phyloP scores from a whole-genome alignment of 2,113 vertebrate species.

The Erythrocercus mccallii region DNA sequence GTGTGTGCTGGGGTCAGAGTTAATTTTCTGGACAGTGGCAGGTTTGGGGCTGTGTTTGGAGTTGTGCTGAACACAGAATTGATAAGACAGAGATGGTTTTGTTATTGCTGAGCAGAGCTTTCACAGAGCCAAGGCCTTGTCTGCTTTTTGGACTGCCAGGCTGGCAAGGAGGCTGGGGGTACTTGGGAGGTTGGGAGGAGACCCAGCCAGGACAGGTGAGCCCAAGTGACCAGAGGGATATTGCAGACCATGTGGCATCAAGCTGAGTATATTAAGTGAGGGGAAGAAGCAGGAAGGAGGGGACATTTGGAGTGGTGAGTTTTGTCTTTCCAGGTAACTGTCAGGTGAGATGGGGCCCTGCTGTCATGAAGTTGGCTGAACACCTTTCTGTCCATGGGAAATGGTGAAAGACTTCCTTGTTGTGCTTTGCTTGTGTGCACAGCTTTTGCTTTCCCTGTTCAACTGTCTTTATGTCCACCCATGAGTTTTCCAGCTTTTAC shows the following conservation, averaged over 20 bases:
- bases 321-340: neutral
- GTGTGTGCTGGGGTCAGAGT: neutral
- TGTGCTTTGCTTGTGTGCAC: too few relatives aligned
- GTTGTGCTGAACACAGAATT: neutral
- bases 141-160: neutral
- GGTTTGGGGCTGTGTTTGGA: neutral
- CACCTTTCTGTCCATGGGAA: neutral
- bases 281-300: too few relatives aligned
- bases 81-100: neutral
- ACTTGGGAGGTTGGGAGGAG: neutral
- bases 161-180: neutral
- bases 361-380: neutral
- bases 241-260: neutral
- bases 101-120: neutral
- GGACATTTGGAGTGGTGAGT: neutral
- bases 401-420: neutral
- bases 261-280: neutral
- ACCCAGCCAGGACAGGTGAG: neutral
- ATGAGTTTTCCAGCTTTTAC: too few relatives aligned
- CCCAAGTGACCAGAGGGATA: neutral
- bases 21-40: neutral
- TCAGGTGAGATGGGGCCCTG: neutral
- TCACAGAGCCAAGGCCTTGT: neutral
- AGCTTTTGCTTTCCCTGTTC: too few relatives aligned
- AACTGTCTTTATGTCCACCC: too few relatives aligned